Evolutionary conservation across 2,113 vertebrate genomes (phyloP), one percentile per base, ranked within the genome.

Genomic region (Sylvilagus bachmani): DNA sequence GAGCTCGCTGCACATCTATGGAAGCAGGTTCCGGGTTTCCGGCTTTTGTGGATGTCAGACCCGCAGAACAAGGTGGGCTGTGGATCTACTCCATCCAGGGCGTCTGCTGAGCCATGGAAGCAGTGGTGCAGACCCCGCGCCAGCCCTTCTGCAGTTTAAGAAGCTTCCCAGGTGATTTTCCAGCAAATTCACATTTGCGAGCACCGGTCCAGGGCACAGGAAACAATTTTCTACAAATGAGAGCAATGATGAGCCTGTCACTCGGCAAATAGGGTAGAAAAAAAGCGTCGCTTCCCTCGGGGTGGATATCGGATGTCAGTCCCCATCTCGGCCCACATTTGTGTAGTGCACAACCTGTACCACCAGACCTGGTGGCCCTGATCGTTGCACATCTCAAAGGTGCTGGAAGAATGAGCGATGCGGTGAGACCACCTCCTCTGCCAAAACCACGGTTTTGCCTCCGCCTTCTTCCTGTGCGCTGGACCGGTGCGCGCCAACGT

Each of bases 31-130:
- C 33, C 70, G 92, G 31, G 62, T 62, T 44, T 90, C 27, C 67
- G 93, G 67, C 29, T 53, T 85, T 62, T 83, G 1, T 89, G 73
- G 64, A 73, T 88, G 93, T 95, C 81, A 83, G 82, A 87, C 80
- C 25, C 13, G 0, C 49, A 86, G 71, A 77, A 38, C 14, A 90
- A 88, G 85, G 86, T 44, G 44, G 16, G 0, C 3, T n/a, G 13
- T 16, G 10, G 69, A 19, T 19, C 49, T 75, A 25, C 13, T 70
- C 6, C 31, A 24, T 12, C 16, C 27, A 75, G 25, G 74, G 33
- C 33, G 49, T 10, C 24, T 5, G 67, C 44, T 49, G 36, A 53
- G 58, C 31, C 33, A 13, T 0, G 25, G 27, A 31, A 21, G 14
- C 11, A 31, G 6, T 14, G 4, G 19, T 67, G 22, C 36, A 6